These are phyloP conservation scores for Tetramorium simillimum DNA, from an alignment of 1,140 invertebrate genomes.

Conservation along the genomic window DNA sequence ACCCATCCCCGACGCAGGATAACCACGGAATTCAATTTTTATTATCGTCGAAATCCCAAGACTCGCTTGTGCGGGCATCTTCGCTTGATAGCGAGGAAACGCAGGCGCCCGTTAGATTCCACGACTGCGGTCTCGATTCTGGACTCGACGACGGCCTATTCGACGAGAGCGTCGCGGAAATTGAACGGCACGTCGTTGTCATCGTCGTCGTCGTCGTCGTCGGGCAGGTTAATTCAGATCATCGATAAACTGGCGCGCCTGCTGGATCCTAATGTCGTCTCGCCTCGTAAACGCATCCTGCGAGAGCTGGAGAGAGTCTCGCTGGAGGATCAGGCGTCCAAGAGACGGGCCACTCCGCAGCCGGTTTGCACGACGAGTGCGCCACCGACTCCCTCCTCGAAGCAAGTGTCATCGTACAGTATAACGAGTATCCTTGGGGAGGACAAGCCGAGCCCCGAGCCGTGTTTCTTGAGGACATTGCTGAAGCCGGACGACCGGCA, in stretches of 20 bases:
- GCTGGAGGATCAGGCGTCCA: slow-evolving; percentile 87
- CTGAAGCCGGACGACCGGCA: slow-evolving; percentile 83
- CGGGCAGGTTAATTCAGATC: slow-evolving; percentile 80
- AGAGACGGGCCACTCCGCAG: slow-evolving; percentile 82
- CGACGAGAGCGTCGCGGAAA: slow-evolving; percentile 79
- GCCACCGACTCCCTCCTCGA: slow-evolving; percentile 80
- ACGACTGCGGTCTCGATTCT: slow-evolving; percentile 76
- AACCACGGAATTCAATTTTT: slow-evolving; percentile 91
- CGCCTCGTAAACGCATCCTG: slow-evolving; percentile 90
- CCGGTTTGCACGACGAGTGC: slow-evolving; percentile 75
- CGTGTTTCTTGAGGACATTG: slow-evolving; percentile 83
- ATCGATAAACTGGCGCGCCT: slow-evolving; percentile 84
- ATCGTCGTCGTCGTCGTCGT: slow-evolving; percentile 44
- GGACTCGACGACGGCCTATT: slow-evolving; percentile 83
- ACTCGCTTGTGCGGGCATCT: slow-evolving; percentile 83
- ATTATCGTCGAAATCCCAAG: slow-evolving; percentile 88
- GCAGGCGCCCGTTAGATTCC: slow-evolving; percentile 87
- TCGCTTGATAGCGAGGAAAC: slow-evolving; percentile 85
- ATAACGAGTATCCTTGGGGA: slow-evolving; percentile 91
- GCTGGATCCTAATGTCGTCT: slow-evolving; percentile 87
- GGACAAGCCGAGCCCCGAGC: slow-evolving; percentile 82
- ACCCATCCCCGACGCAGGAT: slow-evolving; percentile 89
- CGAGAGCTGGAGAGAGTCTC: slow-evolving; percentile 91
- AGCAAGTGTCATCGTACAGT: slow-evolving; percentile 90
- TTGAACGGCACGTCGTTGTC: slow-evolving; percentile 70